These are phyloP conservation scores for Corythornis cristatus DNA, from an alignment of 2,113 vertebrate genomes.

Conservation along the genomic window DNA sequence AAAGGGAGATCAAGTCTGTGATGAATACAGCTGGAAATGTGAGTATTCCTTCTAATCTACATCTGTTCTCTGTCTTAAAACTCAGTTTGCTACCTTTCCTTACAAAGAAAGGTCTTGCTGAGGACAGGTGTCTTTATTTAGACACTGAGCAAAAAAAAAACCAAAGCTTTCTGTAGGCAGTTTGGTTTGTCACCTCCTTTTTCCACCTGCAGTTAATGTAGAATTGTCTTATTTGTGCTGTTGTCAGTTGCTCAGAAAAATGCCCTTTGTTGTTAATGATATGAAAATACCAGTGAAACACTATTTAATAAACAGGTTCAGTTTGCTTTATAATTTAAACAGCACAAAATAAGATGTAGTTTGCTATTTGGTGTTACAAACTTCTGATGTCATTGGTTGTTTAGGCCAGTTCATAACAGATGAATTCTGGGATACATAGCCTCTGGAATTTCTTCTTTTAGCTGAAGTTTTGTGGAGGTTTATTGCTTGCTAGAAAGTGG, in stretches of 20 bases:
- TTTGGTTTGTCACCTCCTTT: neutral
- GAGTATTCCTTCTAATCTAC: slow-evolving; percentile 67
- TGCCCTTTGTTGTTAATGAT: neutral
- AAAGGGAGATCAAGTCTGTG: slow-evolving; percentile 98
- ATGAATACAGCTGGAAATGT: slow-evolving; percentile 99
- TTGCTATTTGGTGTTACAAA: neutral
- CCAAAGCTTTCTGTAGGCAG: neutral
- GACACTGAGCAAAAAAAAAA: no score
- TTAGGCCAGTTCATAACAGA: neutral
- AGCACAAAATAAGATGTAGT: neutral
- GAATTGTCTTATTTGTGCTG: neutral
- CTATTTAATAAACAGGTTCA: neutral
- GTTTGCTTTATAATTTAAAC: neutral
- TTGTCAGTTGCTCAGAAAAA: neutral
- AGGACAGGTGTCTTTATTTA: neutral
- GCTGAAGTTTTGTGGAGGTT: neutral
- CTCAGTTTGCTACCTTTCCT: neutral
- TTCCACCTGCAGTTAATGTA: neutral
- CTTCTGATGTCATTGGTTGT: neutral
- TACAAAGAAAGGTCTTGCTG: neutral
- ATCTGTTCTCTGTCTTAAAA: neutral
- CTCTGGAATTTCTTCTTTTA: fast-evolving
- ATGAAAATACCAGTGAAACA: neutral
- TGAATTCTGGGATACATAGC: neutral
- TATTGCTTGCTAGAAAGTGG: neutral